Base-by-base conservation (phyloP, 2,797 vertebrate genomes). In the Hoplostethus mediterraneus region DNA sequence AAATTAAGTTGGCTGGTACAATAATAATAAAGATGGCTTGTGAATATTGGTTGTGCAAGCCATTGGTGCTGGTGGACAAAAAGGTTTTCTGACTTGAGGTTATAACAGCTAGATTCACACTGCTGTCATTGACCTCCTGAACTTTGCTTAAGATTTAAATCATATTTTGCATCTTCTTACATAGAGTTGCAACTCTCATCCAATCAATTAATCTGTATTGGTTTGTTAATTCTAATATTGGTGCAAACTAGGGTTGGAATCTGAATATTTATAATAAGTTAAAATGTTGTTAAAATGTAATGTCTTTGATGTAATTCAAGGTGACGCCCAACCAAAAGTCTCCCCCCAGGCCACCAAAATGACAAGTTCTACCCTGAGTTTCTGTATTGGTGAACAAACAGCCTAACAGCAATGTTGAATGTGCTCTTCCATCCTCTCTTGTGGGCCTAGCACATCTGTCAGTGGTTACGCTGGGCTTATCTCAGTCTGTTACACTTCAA, bases 331-430 rank as follows among this genome's bases (percentile, higher is more conserved):
- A 59, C 45, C 12, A 47, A 33, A 13, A 10, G n/a, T 61, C 48
- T 67, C 14, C n/a, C 25, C 38, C 4, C 31, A 25, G 1, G 5
- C 8, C 54, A 49, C 67, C 21, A 51, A 59, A 63, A 54, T 49
- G 40, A 54, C 16, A 63, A 8, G 9, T 49, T 62, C 47, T 5
- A 10, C 30, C 36, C 28, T 47, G n/a, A 56, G 9, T 61, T 71
- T 28, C 11, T 1, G 51, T 53, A 70, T 47, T 56, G 38, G 10
- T 61, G 33, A 58, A 9, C 10, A 52, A 40, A 1, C 16, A 62
- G 21, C 3, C 11, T 5, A 17, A n/a, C 6, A 36, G 28, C 17
- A 75, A 30, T 65, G 51, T 14, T 11, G 25, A 45, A 2, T 55
- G 17, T 4, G 2, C 6, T 73, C 11, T 0, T 14, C 53, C 5